These are phyloP conservation scores for Sphecodes monilicornis DNA, from an alignment of 2,888 invertebrate species.

Conservation along the genomic window DNA sequence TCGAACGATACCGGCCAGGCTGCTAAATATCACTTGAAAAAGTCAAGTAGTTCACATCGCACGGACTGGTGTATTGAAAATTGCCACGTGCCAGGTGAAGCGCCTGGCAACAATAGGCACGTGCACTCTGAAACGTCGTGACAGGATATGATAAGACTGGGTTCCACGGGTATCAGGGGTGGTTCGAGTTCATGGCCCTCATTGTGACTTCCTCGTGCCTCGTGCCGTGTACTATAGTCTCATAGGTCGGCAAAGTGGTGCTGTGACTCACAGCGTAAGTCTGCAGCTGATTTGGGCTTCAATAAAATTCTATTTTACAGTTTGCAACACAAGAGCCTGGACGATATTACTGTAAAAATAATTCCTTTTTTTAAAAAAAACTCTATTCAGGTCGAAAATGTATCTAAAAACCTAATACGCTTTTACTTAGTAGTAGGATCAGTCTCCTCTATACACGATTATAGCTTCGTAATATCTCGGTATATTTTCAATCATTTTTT, in stretches of 20 bases:
- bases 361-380: background rate
- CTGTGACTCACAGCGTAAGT: constrained; percentile 22
- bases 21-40: constrained; percentile 66
- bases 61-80: constrained; percentile 73
- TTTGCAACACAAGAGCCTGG: too few species aligned
- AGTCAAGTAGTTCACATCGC: constrained; percentile 74
- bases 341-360: background rate
- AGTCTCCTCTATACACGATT: too few species aligned
- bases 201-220: constrained; percentile 19
- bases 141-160: constrained; percentile 62
- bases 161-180: constrained; percentile 65
- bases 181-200: constrained; percentile 56
- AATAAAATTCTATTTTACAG: background rate
- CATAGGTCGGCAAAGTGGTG: constrained; percentile 42
- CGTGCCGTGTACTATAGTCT: constrained; percentile 49
- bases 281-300: background rate
- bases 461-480: too few species aligned
- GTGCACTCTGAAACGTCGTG: constrained; percentile 70
- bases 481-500: too few species aligned
- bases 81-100: constrained; percentile 83
- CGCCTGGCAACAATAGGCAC: constrained; percentile 75
- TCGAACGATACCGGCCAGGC: constrained; percentile 38
- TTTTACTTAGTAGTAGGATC: too few species aligned
- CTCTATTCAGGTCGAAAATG: too few species aligned
- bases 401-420: too few species aligned